These are phyloP conservation scores for Phoebastria nigripes DNA, from an alignment of 2,797 vertebrate species.

Conservation along the genomic window DNA sequence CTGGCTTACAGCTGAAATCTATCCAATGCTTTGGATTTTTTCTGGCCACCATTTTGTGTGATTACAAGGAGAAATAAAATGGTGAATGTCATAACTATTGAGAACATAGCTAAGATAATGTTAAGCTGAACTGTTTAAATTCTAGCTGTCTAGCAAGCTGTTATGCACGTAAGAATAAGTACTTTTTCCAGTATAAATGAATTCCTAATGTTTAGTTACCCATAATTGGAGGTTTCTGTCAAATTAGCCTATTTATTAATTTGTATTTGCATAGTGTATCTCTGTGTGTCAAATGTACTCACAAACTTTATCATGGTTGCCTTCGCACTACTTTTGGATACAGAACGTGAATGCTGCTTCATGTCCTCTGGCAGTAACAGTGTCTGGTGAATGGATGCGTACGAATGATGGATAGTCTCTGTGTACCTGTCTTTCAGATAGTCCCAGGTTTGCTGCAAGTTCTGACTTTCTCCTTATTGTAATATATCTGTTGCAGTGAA, in stretches of 20 bases:
- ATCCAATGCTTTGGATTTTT: not conserved
- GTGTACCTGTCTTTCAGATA: slow-evolving; percentile 95
- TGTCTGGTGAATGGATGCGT: not conserved
- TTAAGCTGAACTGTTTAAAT: not conserved
- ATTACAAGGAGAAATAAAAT: not conserved
- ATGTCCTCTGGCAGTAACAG: not conserved
- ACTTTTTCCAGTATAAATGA: not conserved
- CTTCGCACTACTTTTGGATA: not conserved
- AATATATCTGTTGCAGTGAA: slow-evolving; percentile 95
- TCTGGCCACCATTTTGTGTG: not conserved
- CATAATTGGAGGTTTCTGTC: not conserved
- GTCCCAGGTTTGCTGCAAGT: slow-evolving; percentile 88
- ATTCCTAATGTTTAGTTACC: not conserved
- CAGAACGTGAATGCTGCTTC: not conserved
- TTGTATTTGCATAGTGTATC: not conserved
- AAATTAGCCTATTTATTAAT: not conserved
- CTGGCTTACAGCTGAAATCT: not conserved
- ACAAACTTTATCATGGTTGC: not conserved
- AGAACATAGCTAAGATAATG: not conserved
- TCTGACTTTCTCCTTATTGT: slow-evolving; percentile 94
- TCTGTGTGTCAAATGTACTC: not conserved
- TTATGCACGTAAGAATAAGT: not conserved
- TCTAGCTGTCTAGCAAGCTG: not conserved
- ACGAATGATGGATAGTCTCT: not conserved
- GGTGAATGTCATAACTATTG: not conserved